Evolutionary conservation across 2,888 invertebrate species (phyloP).

Genomic region (Dryomyza anilis): DNA sequence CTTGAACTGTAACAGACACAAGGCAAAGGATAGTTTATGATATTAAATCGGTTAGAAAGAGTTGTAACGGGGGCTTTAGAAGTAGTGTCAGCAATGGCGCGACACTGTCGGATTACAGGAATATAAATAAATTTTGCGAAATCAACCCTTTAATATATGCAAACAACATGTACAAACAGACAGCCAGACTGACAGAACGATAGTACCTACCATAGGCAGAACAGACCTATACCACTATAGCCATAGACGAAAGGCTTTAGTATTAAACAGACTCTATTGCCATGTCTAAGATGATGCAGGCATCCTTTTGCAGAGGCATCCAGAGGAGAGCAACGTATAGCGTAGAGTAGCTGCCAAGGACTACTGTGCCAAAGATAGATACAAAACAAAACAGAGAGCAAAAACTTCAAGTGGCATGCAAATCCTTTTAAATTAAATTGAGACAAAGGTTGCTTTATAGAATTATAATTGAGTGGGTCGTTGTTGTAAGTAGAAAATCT

Average conservation of each 20-base stretch:
- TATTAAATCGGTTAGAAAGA: no score
- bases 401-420: constrained; percentile 48
- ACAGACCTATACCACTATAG: neutral
- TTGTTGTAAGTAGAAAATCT: neutral
- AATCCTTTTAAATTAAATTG: constrained; percentile 56
- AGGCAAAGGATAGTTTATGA: no score
- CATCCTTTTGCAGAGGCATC: no score
- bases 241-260: neutral
- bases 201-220: neutral
- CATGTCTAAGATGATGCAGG: neutral
- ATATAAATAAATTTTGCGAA: constrained; percentile 15
- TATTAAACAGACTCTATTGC: neutral
- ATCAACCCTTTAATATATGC: constrained; percentile 15
- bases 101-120: constrained; percentile 8
- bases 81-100: neutral
- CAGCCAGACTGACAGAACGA: neutral
- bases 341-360: neutral
- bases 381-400: neutral
- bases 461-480: constrained; percentile 46
- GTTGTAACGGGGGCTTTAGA: no score
- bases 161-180: neutral
- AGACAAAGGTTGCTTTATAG: constrained; percentile 51
- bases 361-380: neutral
- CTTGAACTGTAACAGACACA: constrained; percentile 1
- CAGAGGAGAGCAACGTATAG: no score